Base-by-base conservation (phyloP, 2,797 vertebrate species). In the Spinibarbus caldwelli region DNA sequence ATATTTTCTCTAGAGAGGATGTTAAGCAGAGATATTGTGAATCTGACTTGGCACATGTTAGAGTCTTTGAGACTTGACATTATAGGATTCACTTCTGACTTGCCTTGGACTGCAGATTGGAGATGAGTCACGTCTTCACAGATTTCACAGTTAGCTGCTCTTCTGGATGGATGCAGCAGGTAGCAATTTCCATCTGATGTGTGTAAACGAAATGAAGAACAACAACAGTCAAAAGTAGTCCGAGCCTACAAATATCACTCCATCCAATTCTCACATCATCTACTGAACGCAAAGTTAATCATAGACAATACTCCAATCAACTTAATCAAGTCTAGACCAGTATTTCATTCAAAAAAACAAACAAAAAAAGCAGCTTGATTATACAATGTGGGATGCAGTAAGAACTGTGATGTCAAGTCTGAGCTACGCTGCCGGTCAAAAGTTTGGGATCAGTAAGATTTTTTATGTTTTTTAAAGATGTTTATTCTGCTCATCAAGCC, bases 91-190 rank as follows among this genome's bases (percentile, higher is more conserved):
- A 14, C 66, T 81, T 17, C n/a, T 14, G 49, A 77, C 49, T 38
- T 75, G 19, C 26, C 72, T 75, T 52, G 49, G 73, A n/a, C 49
- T 57, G 75, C 75, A 77, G 75, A 77, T 57, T 77, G 49, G 73
- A 57, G 49, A 57, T 77, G 75, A 77, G 23, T 77, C 75, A 38
- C 23, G 49, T 57, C 49, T 77, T 77, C 31, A 52, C 72, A 75
- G 72, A 49, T 45, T 21, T 73, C 38, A 71, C 71, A 76, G 73
- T 76, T 76, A 15, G 10, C 21, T 54, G 73, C 73, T 54, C 47
- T 38, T 77, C 52, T 77, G 52, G 52, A 77, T 14, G 23, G 23
- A 59, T 77, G 14, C 52, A 77, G 52, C 23, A 77, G 75, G 75
- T 59, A 77, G 52, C 34, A 77, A 19, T 77, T 77, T 57, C 21